Conservation (phyloP, 2,113 vertebrate genomes). For the Columbina picui region DNA sequence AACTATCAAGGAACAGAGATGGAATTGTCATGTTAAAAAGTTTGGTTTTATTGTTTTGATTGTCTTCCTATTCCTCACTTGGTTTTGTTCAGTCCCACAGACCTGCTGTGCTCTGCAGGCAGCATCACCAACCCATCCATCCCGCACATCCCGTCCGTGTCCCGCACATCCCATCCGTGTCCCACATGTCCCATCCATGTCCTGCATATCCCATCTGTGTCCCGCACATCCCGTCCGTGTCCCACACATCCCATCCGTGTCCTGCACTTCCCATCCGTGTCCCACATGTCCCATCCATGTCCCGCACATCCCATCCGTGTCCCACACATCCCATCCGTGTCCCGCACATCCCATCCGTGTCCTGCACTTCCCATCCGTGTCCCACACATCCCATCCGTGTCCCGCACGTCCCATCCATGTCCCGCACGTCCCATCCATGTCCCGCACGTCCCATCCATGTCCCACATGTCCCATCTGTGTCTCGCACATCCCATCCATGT, state of each 20-base stretch:
- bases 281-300: neutral
- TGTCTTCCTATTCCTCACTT: neutral
- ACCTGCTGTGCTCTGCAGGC: neutral
- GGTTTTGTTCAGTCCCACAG: neutral
- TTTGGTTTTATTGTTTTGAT: neutral
- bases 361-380: no score
- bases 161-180: neutral
- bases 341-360: no score
- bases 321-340: neutral
- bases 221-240: neutral
- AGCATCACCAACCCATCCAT: neutral
- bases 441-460: neutral
- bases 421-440: neutral
- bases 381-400: neutral
- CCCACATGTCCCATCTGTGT: neutral
- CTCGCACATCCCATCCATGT: neutral
- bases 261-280: neutral
- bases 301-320: neutral
- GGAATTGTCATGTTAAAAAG: conserved; percentile 39
- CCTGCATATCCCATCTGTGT: neutral
- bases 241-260: no score
- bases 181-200: neutral
- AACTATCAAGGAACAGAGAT: conserved; percentile 1
- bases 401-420: neutral
- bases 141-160: neutral